Evolutionary conservation across 2,888 invertebrate species (phyloP).

Genomic region (Epiblema foenella): DNA sequence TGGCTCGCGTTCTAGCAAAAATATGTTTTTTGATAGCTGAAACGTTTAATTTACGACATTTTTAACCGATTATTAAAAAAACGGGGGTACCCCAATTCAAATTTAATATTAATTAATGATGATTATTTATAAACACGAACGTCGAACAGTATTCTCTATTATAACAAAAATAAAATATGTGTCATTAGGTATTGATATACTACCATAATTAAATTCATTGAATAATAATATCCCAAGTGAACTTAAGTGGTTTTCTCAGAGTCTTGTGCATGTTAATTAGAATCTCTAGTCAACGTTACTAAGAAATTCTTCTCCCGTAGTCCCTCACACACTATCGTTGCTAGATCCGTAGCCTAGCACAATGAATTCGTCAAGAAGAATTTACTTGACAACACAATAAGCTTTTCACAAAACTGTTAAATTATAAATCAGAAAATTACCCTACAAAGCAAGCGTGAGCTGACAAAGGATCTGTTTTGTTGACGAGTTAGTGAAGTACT

Average conservation of each 20-base stretch:
- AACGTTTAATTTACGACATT: too few species aligned
- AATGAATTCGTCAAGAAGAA: slow-evolving; percentile 2
- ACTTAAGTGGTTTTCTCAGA: background rate
- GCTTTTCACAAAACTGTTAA: slow-evolving; percentile 14
- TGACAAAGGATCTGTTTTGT: slow-evolving; percentile 23
- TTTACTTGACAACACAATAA: background rate
- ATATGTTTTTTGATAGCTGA: too few species aligned
- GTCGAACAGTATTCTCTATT: too few species aligned
- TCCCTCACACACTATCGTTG: slow-evolving; percentile 5
- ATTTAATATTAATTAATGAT: too few species aligned
- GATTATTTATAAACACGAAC: too few species aligned
- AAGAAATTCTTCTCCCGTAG: background rate
- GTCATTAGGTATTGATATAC: too few species aligned
- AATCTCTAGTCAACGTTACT: background rate
- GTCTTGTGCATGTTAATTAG: background rate
- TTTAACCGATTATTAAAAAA: too few species aligned
- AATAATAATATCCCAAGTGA: background rate
- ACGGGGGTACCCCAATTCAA: too few species aligned
- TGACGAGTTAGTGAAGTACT: slow-evolving; percentile 16
- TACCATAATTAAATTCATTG: background rate
- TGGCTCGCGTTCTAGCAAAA: too few species aligned
- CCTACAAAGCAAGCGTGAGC: slow-evolving; percentile 6
- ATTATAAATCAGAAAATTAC: slow-evolving; percentile 23
- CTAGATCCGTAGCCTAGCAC: too few species aligned
- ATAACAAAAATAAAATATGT: too few species aligned